phyloP scores from a whole-genome alignment of 2,113 vertebrate genomes.

The Ictidomys tridecemlineatus region DNA sequence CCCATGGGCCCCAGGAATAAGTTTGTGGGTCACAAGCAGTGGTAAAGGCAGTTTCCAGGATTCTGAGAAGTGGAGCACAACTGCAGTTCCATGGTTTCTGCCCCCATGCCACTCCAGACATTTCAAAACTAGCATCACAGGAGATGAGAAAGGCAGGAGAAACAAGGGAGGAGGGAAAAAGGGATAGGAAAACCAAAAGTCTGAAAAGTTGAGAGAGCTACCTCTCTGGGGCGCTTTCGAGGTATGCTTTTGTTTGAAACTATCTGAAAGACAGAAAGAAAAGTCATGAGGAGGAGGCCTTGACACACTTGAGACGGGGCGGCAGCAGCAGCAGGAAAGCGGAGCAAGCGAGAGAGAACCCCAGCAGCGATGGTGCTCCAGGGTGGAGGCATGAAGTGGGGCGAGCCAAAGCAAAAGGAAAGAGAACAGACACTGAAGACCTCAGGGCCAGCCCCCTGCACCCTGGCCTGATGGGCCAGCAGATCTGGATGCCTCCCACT shows the following conservation, averaged over 20 bases:
- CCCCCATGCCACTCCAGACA: constrained; percentile 51
- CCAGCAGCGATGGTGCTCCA: constrained; percentile 18
- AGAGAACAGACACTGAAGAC: constrained; percentile 53
- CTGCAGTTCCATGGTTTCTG: not conserved
- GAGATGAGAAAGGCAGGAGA: constrained; percentile 78
- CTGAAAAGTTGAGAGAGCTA: constrained; percentile 92
- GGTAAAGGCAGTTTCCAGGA: not conserved
- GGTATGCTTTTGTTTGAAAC: constrained; percentile 99
- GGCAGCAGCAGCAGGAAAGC: constrained; percentile 73
- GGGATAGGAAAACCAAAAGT: constrained; percentile 85
- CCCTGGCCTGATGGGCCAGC: constrained; percentile 43
- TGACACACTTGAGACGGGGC: constrained; percentile 67
- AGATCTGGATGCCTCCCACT: not conserved
- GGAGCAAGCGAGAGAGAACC: constrained; percentile 71
- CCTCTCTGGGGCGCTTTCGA: constrained; percentile 98
- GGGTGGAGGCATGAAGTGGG: constrained; percentile 70
- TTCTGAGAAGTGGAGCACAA: not conserved
- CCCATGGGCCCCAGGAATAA: not conserved
- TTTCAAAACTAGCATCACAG: constrained; percentile 70
- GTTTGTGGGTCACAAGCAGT: constrained; percentile 5
- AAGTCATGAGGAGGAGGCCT: constrained; percentile 88
- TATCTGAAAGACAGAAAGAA: constrained; percentile 97
- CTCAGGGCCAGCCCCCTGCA: not conserved
- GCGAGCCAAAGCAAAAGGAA: constrained; percentile 34
- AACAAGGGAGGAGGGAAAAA: constrained; percentile 78